A percentile compares a stretch with the other conserved stretches of the same genome.
Evolutionary conservation across 2,797 vertebrate genomes (phyloP).

Genomic region (Ctenopoma kingsleyae): DNA sequence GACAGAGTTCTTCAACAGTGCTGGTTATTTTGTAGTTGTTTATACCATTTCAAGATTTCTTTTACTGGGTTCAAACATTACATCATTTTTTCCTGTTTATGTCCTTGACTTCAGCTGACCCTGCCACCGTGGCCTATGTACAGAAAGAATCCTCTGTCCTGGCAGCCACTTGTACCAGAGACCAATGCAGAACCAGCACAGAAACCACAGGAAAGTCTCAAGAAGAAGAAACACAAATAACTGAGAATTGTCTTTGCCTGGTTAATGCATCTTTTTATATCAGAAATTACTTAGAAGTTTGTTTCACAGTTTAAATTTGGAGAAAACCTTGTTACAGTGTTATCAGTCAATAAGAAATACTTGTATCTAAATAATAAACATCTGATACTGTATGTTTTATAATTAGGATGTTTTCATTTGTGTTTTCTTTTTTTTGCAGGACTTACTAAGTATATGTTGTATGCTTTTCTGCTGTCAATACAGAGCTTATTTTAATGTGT

Average conservation of each 20-base stretch:
- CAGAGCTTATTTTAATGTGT: slow-evolving; percentile 15
- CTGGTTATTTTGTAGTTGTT: neutral
- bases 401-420: slow-evolving; percentile 17
- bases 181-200: slow-evolving; percentile 86
- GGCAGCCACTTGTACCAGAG: slow-evolving; percentile 90
- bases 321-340: slow-evolving; percentile 50
- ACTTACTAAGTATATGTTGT: neutral
- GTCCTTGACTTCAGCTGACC: slow-evolving; percentile 85
- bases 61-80: neutral
- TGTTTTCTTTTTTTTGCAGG: neutral
- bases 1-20: neutral
- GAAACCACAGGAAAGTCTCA: slow-evolving; percentile 89
- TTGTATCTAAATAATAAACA: slow-evolving; percentile 53
- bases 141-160: slow-evolving; percentile 91
- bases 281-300: slow-evolving; percentile 23
- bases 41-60: neutral
- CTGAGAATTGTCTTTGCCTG: neutral
- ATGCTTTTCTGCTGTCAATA: neutral
- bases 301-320: slow-evolving; percentile 21
- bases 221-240: slow-evolving; percentile 90
- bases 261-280: slow-evolving; percentile 50
- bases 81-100: neutral
- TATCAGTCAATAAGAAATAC: slow-evolving; percentile 24
- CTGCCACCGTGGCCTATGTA: slow-evolving; percentile 98
- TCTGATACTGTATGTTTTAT: slow-evolving; percentile 31